Percentiles rank a stretch among this genome's conserved stretches.
Conservation (phyloP, 2,113 vertebrate species). For the Saiga tatarica region DNA sequence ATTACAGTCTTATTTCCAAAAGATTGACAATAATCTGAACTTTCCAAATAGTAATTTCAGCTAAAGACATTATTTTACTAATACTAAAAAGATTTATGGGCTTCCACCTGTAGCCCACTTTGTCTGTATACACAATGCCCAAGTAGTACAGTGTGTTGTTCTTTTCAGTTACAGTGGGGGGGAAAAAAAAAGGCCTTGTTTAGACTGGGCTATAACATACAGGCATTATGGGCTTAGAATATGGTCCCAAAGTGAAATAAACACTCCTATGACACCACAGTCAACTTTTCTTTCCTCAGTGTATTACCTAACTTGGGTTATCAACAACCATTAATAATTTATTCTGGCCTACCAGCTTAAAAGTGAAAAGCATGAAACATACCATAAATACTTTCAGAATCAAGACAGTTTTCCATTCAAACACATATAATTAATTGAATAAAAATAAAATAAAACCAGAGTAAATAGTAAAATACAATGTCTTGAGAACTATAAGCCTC, state of each 20-base stretch:
- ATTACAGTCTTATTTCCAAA: conserved; percentile 35
- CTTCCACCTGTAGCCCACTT: neutral
- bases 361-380: conserved; percentile 21
- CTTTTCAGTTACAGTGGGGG: conserved; percentile 4
- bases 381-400: neutral
- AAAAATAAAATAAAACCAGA: conserved; percentile 26
- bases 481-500: neutral
- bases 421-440: conserved; percentile 21
- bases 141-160: neutral
- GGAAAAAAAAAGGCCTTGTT: conserved; percentile 3
- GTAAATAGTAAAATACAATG: neutral
- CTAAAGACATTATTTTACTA: conserved; percentile 9
- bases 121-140: neutral
- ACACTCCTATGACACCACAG: neutral
- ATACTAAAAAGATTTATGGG: neutral
- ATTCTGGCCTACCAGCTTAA: conserved; percentile 48
- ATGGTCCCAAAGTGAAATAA: conserved; percentile 17
- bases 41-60: neutral
- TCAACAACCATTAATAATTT: conserved; percentile 31
- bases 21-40: conserved; percentile 3
- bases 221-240: neutral
- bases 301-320: conserved; percentile 30
- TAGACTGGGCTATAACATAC: neutral
- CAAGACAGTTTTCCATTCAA: conserved; percentile 39
- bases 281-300: conserved; percentile 19